Base-by-base conservation (phyloP, 37 sponge, comb jelly and placozoan species). In the Beroe forskalii region DNA sequence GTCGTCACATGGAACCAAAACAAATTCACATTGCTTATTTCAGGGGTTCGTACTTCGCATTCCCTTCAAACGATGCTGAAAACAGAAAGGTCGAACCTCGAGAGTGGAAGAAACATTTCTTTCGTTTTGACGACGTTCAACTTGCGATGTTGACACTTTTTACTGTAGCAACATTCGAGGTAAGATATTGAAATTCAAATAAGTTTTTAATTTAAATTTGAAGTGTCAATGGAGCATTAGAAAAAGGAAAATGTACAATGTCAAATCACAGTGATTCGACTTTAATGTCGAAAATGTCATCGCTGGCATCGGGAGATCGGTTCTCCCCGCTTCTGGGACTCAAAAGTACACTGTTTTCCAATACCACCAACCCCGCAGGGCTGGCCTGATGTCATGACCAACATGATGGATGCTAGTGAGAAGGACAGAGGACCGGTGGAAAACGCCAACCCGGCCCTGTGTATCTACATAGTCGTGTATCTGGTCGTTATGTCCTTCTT, bases 111-210 rank as follows among this genome's bases (percentile, higher is more conserved):
- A n/a, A 61, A 1, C 55, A 63, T 12, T 90, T 62, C 40, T 90
- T 95, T 62, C 90, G 94, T 67, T 95, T 95, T 91, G 95, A 94
- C 83, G 89, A 95, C 62, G 41, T 94, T 32, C 90, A 83, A n/a
- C 14, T 36, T 28, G 91, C 95, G 24, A 63, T 91, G 60, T 67
- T 93, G 63, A 90, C 95, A 33, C 90, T 95, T 12, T 94, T 90
- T 48, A 69, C 92, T 4, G 91, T 95, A 67, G 35, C 94, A 0
- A 95, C 95, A 12, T 42, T 44, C 38, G 95, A 95, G 64, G 95
- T 94, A 35, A 92, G 93, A 94, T 92, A n/a, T n/a, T n/a, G n/a
- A n/a, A n/a, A n/a, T n/a, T n/a, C n/a, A n/a, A n/a, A n/a, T n/a
- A n/a, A n/a, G n/a, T n/a, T n/a, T n/a, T n/a, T n/a, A n/a, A n/a